A percentile compares a stretch with the other conserved stretches of the same genome.
phyloP scores from a whole-genome alignment of 2,888 invertebrate genomes.

The Lomographa bimaculata region DNA sequence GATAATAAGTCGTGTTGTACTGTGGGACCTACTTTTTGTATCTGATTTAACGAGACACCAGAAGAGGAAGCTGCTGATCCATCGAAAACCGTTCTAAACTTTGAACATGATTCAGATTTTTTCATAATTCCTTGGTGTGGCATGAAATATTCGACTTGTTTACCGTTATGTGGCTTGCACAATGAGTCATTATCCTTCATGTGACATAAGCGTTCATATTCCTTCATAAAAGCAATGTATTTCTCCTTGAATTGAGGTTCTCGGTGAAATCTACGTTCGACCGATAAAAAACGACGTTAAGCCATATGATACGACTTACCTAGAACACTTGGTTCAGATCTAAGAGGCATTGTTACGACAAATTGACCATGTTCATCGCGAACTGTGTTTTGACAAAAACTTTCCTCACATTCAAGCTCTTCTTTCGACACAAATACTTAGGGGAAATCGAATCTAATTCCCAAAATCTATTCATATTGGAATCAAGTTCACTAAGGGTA shows the following conservation, averaged over 20 bases:
- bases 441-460: slow-evolving; percentile 31
- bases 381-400: slow-evolving; percentile 24
- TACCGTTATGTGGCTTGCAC: neutral
- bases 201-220: slow-evolving; percentile 17
- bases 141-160: slow-evolving; percentile 26
- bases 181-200: slow-evolving; percentile 21
- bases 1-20: slow-evolving; percentile 32
- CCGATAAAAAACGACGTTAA: slow-evolving; percentile 30
- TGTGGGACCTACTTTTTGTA: slow-evolving; percentile 24
- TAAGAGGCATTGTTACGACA: slow-evolving; percentile 35
- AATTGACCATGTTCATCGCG: slow-evolving; percentile 31
- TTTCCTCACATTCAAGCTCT: slow-evolving; percentile 34
- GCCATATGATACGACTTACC: slow-evolving; percentile 32
- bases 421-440: slow-evolving; percentile 24
- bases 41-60: slow-evolving; percentile 29
- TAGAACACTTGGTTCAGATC: slow-evolving; percentile 25
- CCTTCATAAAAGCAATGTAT: slow-evolving; percentile 33
- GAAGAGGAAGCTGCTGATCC: slow-evolving; percentile 31
- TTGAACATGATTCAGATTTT: slow-evolving; percentile 30
- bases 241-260: slow-evolving; percentile 23
- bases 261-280: slow-evolving; percentile 32
- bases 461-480: no score
- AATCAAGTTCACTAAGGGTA: no score
- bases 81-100: slow-evolving; percentile 38
- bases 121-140: slow-evolving; percentile 38